A percentile compares a stretch with the other conserved stretches of the same genome.
phyloP scores from a whole-genome alignment of 2,797 vertebrate species.

The Bovichtus variegatus region DNA sequence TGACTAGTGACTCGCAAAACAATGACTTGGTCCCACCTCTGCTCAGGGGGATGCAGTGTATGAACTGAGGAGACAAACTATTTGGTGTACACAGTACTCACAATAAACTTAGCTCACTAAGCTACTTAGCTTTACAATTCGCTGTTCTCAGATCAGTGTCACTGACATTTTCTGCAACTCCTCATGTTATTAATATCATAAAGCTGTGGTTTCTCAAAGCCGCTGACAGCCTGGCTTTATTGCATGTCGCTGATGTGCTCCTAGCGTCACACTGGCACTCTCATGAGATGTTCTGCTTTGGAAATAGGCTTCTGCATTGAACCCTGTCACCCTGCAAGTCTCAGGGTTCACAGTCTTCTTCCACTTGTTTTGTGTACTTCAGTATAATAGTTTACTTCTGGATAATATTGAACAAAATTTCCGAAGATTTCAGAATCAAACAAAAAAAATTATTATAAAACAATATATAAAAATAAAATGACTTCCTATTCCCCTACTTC shows the following conservation, averaged over 20 bases:
- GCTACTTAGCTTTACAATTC: not conserved
- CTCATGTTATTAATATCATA: slow-evolving; percentile 4
- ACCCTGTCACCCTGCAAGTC: slow-evolving; percentile 12
- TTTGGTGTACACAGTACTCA: too few species aligned
- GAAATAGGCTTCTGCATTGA: not conserved
- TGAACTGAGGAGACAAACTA: not conserved
- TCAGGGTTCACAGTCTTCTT: not conserved
- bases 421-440: too few species aligned
- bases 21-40: too few species aligned
- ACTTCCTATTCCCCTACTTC: too few species aligned
- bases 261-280: not conserved
- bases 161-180: not conserved
- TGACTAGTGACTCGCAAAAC: too few species aligned
- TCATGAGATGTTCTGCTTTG: slow-evolving; percentile 20
- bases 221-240: slow-evolving; percentile 9
- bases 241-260: slow-evolving; percentile 16
- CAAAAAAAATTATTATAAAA: too few species aligned
- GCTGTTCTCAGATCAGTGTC: slow-evolving; percentile 18
- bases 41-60: not conserved
- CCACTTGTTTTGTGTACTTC: too few species aligned
- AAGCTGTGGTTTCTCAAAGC: slow-evolving; percentile 18
- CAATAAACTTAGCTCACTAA: not conserved
- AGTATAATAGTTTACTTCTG: not conserved
- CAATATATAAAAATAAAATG: too few species aligned
- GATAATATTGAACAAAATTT: too few species aligned